Evolutionary conservation across 2,797 vertebrate species (phyloP), one percentile per base, ranked within the genome.

Genomic region (Astyanax mexicanus): DNA sequence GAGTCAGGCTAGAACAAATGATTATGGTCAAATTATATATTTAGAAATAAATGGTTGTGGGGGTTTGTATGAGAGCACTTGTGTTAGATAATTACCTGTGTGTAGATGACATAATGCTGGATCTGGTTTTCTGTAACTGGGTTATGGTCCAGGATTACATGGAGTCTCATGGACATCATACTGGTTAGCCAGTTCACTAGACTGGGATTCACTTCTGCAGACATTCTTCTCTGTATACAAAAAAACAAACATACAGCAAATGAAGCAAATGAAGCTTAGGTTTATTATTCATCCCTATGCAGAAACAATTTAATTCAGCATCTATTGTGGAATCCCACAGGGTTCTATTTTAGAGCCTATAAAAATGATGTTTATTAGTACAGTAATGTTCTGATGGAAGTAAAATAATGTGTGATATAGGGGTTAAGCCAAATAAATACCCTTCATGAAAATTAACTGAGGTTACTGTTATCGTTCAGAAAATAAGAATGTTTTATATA

Each of bases 151-250:
- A 97, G 90, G 11, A 98, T 94, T 47, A 96, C 94, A 88, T 96
- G 95, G 72, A 98, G 93, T 79, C 96, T 93, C 91, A 96, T 95
- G 0, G 95, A 94, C 94, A 98, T 95, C 94, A 98, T 96, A 38
- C 95, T 94, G 78, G 95, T 96, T 90, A 98, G 92, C 96, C 96
- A 98, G 90, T 94, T 96, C 66, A 97, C 95, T 85, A 98, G 89
- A 9, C 94, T 95, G 0, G 96, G 96, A 77, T 95, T 96, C 77
- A 97, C 95, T 64, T 96, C 96, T 1, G 94, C 93, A 1, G 96
- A 97, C 93, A 97, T 95, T 40, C 95, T 93, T 75, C 95, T 93
- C 96, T 98, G 87, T 55, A 83, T 38, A 21, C 2, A 77, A 6
- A 75, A 37, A 69, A n/a, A 76, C 23, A 38, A 42, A 72, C 47